These are phyloP conservation scores for Onychomys torridus DNA, from an alignment of 2,797 vertebrate species.

Conservation along the genomic window DNA sequence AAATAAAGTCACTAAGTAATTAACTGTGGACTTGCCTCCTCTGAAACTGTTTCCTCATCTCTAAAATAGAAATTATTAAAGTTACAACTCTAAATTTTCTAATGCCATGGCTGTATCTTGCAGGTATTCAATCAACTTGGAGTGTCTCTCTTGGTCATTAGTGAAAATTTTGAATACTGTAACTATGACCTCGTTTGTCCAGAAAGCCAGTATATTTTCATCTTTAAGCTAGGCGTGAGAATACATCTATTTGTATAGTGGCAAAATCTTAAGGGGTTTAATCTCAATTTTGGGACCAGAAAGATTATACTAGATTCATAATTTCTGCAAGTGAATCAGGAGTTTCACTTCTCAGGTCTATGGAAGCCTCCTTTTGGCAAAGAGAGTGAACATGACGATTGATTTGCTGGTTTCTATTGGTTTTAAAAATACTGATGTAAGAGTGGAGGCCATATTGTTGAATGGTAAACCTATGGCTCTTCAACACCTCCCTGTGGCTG, in stretches of 20 bases:
- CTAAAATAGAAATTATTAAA: background rate
- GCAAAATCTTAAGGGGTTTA: conserved; percentile 7
- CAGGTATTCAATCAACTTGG: background rate
- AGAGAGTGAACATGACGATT: background rate
- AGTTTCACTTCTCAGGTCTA: conserved; percentile 8
- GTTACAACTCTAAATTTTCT: background rate
- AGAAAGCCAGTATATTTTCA: background rate
- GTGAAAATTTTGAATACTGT: conserved; percentile 30
- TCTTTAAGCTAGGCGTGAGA: background rate
- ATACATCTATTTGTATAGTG: conserved; percentile 13
- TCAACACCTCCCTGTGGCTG: background rate
- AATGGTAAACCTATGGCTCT: background rate
- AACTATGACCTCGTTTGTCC: background rate
- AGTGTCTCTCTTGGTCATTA: background rate
- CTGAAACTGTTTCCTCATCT: conserved; percentile 38
- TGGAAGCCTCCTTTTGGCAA: background rate
- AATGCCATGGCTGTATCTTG: background rate
- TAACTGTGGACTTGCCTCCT: background rate
- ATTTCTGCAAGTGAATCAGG: background rate
- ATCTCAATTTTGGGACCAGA: background rate
- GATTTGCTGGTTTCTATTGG: background rate
- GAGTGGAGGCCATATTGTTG: background rate
- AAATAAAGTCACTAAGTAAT: conserved; percentile 28
- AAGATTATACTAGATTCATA: background rate
- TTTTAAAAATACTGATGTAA: conserved; percentile 25